Conservation (phyloP, 2,888 invertebrate species). For the Melieria omissa region DNA sequence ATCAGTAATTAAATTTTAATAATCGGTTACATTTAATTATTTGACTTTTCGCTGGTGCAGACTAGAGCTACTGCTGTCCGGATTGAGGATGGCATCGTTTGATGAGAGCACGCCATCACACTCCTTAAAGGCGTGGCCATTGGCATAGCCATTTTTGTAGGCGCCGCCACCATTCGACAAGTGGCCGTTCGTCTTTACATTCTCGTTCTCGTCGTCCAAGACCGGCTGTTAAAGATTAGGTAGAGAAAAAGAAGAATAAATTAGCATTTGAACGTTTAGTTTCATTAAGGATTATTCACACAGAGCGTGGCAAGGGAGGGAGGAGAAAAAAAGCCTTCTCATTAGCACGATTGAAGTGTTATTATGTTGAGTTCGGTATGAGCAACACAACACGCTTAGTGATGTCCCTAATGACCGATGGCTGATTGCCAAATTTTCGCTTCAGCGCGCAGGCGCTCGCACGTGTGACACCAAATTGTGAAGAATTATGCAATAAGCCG, state of each 20-base stretch:
- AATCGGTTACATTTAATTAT: conserved; percentile 59
- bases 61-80: conserved; percentile 66
- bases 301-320: no score
- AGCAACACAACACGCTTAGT: no score
- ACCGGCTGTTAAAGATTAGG: conserved; percentile 71
- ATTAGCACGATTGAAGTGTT: no score
- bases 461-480: no score
- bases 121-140: conserved; percentile 51
- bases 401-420: no score
- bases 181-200: conserved; percentile 51
- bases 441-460: no score
- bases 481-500: no score
- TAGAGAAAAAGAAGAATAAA: conserved; percentile 11
- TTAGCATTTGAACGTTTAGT: not conserved
- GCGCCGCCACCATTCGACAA: conserved; percentile 55
- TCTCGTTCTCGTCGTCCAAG: conserved; percentile 66
- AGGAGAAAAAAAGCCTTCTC: no score
- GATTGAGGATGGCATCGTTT: conserved; percentile 63
- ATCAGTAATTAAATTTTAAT: conserved; percentile 18
- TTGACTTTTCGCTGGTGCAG: conserved; percentile 67
- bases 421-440: no score
- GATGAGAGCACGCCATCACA: conserved; percentile 58
- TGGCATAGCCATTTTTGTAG: conserved; percentile 60
- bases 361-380: no score
- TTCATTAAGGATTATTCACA: no score